Base-by-base conservation (phyloP, 2,797 vertebrate genomes). In the Cossypha caffra region DNA sequence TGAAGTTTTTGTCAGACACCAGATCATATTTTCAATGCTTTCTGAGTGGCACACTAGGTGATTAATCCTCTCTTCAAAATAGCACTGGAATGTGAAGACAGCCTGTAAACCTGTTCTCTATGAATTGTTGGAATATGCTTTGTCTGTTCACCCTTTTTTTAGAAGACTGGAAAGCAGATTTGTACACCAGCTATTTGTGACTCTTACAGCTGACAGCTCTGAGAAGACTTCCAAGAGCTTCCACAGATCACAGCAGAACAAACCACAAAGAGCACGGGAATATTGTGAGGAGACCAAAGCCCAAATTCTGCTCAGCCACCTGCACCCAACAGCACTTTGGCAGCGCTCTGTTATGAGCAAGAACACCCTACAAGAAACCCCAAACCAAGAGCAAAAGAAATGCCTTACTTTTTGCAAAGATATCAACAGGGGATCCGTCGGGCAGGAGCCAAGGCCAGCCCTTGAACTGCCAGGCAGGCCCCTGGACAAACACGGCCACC, bases 391-490 rank as follows among this genome's bases (percentile, higher is more conserved):
- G 28, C 1, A 18, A 48, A 61, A 5, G 2, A 13, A 88, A 43
- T 0, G 4, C 47, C 99, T 98, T 98, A 99, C 99, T 99, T 99
- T 99, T 99, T 96, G 99, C 99, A 79, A 99, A 99, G 96, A 99
- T 99, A 95, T 99, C 99, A 5, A 99, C 99, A 38, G 99, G 99
- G 58, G 99, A 99, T 96, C 99, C 99, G 31, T 99, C 99, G 3
- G 99, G 99, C 96, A 99, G 97, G 84, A 99, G 98, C 99, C 99
- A 99, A 1, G 99, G 99, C 99, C 99, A 99, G 81, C 99, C 99
- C 97, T 99, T 99, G 96, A 99, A 99, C 96, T 99, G 99, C 99
- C 99, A 99, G 55, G 99, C 99, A 26, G 99, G 99, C 78, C 99
- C 99, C 95, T 99, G 99, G 42, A 99, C 99, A 24, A 99, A 99